Evolutionary conservation across 2,797 vertebrate species (phyloP).

Genomic region (Argentina silus): DNA sequence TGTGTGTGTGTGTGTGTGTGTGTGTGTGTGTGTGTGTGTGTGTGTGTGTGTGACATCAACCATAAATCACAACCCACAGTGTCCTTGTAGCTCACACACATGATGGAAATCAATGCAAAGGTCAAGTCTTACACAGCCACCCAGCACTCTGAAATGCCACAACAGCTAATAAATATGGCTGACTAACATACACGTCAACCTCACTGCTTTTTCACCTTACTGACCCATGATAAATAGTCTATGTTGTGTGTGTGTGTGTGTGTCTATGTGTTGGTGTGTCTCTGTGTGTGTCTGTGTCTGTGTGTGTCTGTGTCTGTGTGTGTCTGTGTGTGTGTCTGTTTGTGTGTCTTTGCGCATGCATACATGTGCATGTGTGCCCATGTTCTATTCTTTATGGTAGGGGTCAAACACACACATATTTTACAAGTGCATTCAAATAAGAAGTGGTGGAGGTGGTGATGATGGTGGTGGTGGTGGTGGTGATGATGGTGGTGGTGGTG

Average conservation of each 20-base stretch:
- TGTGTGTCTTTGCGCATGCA: too few relatives aligned
- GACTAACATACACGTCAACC: constrained; percentile 64
- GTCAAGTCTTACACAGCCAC: constrained; percentile 69
- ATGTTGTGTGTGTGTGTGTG: not conserved
- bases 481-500: too few relatives aligned
- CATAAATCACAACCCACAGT: constrained; percentile 69
- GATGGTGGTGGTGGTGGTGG: too few relatives aligned
- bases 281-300: not conserved
- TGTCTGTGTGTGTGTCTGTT: too few relatives aligned
- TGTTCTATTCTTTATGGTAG: too few relatives aligned
- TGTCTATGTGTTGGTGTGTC: not conserved
- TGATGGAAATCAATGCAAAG: constrained; percentile 76
- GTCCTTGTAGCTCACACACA: constrained; percentile 73
- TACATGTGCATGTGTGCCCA: too few relatives aligned
- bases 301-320: too few relatives aligned
- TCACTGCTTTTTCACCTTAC: constrained; percentile 52
- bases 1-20: constrained; percentile 27
- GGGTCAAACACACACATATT: too few relatives aligned
- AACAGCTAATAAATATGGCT: constrained; percentile 69
- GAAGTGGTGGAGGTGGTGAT: not conserved
- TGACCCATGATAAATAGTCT: constrained; percentile 44
- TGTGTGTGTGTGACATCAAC: constrained; percentile 62
- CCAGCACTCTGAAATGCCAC: constrained; percentile 63
- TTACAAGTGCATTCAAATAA: too few relatives aligned
- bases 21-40: constrained; percentile 31